Evolutionary conservation across 30 jellyfish, hydroid and myxozoan species (phyloP).

Genomic region (Pelagia noctiluca): DNA sequence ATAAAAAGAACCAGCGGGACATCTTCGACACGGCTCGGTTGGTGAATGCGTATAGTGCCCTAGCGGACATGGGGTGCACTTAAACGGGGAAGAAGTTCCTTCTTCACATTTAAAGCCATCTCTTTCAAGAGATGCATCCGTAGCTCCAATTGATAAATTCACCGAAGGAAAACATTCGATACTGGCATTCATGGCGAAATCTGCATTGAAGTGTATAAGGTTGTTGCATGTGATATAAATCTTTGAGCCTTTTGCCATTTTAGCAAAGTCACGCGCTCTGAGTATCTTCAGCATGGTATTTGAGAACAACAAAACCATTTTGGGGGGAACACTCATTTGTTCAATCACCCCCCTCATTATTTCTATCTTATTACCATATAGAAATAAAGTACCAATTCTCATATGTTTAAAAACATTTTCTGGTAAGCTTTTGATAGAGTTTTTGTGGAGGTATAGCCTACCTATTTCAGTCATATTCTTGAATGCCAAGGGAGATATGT

Average conservation of each 20-base stretch:
- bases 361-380: constrained; percentile 20
- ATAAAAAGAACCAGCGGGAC: constrained; percentile 71
- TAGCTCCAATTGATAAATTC: neutral
- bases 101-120: constrained; percentile 52
- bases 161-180: constrained; percentile 48
- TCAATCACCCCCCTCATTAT: constrained; percentile 27
- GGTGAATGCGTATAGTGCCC: neutral
- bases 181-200: neutral
- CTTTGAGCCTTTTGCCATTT: constrained; percentile 10
- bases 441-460: too few species aligned
- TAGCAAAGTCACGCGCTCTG: neutral
- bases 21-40: neutral
- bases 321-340: constrained; percentile 43
- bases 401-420: too few species aligned
- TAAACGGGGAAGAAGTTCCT: neutral
- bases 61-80: constrained; percentile 54
- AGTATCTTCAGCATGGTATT: constrained; percentile 17
- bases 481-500: too few species aligned
- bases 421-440: too few species aligned
- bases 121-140: neutral
- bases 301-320: constrained; percentile 21
- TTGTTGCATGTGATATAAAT: constrained; percentile 29
- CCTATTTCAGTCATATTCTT: too few species aligned
- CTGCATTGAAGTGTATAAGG: constrained; percentile 5
- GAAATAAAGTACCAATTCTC: constrained; percentile 10